These are phyloP conservation scores for Blera fallax DNA, from an alignment of 2,888 invertebrate genomes.

Conservation along the genomic window DNA sequence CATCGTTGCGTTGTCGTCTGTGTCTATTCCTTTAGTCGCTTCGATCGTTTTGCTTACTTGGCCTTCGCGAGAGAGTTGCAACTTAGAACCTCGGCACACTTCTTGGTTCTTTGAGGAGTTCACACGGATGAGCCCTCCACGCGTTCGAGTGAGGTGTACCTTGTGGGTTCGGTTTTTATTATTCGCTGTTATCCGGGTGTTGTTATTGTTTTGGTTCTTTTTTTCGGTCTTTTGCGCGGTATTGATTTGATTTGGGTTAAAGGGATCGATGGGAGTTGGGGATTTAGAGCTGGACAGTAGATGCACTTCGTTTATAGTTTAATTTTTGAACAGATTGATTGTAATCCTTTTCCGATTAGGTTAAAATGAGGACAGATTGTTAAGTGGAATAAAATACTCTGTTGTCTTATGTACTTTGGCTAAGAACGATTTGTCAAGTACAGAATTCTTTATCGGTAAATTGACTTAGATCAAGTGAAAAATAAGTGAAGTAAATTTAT, in stretches of 20 bases:
- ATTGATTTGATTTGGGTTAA: neutral
- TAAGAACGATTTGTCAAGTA: too few species aligned
- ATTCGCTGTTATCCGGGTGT: slow-evolving; percentile 26
- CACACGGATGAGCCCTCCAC: slow-evolving; percentile 73
- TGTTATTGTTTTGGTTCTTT: slow-evolving; percentile 59
- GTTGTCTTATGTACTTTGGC: neutral
- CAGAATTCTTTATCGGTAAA: too few species aligned
- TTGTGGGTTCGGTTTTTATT: slow-evolving; percentile 60
- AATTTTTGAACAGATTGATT: neutral
- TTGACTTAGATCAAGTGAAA: too few species aligned
- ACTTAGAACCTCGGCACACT: slow-evolving; percentile 73
- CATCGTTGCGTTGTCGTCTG: slow-evolving; percentile 53
- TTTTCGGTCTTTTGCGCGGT: slow-evolving; percentile 4
- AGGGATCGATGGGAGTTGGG: neutral
- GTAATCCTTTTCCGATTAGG: neutral
- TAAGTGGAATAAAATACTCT: neutral
- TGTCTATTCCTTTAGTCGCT: slow-evolving; percentile 62
- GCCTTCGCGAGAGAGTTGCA: slow-evolving; percentile 71
- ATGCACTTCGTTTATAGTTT: neutral
- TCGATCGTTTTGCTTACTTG: slow-evolving; percentile 66
- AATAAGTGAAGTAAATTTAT: neutral
- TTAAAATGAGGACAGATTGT: neutral
- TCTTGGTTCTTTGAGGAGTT: slow-evolving; percentile 72
- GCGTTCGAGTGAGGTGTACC: slow-evolving; percentile 68
- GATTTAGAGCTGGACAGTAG: neutral